phyloP scores from a whole-genome alignment of 2,797 vertebrate genomes.

The Tenualosa thibaudeaui region DNA sequence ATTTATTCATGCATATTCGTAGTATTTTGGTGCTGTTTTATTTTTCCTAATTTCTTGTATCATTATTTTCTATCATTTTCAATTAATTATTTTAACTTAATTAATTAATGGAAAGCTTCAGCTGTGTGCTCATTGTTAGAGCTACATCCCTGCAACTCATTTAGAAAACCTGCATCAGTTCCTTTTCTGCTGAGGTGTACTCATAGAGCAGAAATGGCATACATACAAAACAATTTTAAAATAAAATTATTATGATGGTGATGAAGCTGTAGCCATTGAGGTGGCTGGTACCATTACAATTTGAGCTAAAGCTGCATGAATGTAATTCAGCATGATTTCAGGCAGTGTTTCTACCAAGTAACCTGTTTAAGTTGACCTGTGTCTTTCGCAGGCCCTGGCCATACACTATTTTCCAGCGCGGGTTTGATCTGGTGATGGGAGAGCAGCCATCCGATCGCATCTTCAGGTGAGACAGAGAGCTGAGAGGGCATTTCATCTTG shows the following conservation, averaged over 20 bases:
- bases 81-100: too few relatives aligned
- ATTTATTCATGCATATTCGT: too few relatives aligned
- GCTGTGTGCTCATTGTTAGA: background rate
- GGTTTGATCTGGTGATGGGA: conserved; percentile 97
- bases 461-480: conserved; percentile 84
- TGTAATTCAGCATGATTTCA: background rate
- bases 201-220: background rate
- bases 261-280: background rate
- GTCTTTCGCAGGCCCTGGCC: conserved; percentile 87
- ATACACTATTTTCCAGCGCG: conserved; percentile 98
- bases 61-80: too few relatives aligned
- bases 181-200: background rate
- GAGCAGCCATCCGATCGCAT: conserved; percentile 99
- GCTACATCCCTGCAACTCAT: background rate
- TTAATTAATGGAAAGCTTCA: too few relatives aligned
- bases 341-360: background rate
- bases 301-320: background rate
- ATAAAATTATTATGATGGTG: background rate
- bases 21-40: too few relatives aligned
- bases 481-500: background rate
- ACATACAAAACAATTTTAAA: background rate
- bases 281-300: background rate
- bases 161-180: background rate
- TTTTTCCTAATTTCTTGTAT: too few relatives aligned
- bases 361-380: conserved; percentile 32